Base-by-base conservation (phyloP, 2,113 vertebrate genomes). In the Rhea americana region DNA sequence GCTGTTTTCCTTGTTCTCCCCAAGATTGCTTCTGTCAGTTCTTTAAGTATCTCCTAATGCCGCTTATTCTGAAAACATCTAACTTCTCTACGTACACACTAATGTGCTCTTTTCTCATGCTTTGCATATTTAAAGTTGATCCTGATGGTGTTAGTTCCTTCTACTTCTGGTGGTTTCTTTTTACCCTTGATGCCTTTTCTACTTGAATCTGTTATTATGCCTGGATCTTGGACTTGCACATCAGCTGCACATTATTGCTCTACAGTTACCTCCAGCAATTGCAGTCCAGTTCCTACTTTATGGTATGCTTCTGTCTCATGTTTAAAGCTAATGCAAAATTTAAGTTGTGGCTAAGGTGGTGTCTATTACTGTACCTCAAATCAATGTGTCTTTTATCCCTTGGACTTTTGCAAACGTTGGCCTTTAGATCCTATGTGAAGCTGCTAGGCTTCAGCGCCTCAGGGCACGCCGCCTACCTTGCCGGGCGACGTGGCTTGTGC, bases 331-430 rank as follows among this genome's bases (percentile, higher is more conserved):
- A 51, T 8, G 66, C 39, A 39, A 48, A 91, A 28, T 5, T 63
- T 17, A 50, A 0, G 2, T 28, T 0, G 3, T 17, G 55, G 22
- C 25, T 63, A 24, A 43, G 28, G 10, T 62, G 20, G 11, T 10
- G 28, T 77, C 50, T 56, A 11, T 17, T 81, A 17, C 48, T 70
- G 2, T 56, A 16, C 18, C 4, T 2, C 20, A 37, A 53, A 35
- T 41, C 72, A 47, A 25, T 15, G 16, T 56, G 30, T 55, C 1
- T 32, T 48, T 71, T 71, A 25, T 58, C 8, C 47, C 19, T 76
- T 30, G 14, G 71, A 35, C 43, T 81, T 20, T 47, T 80, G 37
- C 56, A 9, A 65, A 32, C 37, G 53, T 63, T 9, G 70, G 13
- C 56, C 9, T 72, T 82, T 59, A 51, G 48, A 65, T 86, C 20